phyloP scores from a whole-genome alignment of 2,797 vertebrate species.

The Coregonus ussuriensis region DNA sequence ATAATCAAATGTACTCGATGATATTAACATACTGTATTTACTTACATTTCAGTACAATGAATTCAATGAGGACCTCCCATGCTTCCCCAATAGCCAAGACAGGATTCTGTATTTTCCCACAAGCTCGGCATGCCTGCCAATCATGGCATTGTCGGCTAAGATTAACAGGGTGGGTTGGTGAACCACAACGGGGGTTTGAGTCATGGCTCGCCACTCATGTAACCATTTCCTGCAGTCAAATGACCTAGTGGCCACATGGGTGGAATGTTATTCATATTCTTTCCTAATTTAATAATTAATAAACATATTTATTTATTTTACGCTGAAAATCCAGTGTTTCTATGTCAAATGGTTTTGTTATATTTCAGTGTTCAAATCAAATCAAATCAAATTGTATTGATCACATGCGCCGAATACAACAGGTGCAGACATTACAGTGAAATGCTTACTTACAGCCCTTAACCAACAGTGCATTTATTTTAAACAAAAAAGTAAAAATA shows the following conservation, averaged over 20 bases:
- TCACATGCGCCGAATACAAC: no score
- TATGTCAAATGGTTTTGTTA: no score
- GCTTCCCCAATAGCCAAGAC: neutral
- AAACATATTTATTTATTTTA: no score
- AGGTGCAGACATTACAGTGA: no score
- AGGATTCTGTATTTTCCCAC: neutral
- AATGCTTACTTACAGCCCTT: no score
- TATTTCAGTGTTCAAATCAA: no score
- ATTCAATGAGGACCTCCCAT: neutral
- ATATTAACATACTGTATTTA: neutral
- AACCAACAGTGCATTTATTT: no score
- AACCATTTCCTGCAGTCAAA: slow-evolving; percentile 27
- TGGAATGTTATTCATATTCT: no score
- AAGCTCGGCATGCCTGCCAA: neutral
- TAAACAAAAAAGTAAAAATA: no score
- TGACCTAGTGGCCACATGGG: neutral
- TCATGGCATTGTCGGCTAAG: neutral
- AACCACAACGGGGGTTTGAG: neutral
- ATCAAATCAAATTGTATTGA: no score
- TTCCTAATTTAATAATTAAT: no score
- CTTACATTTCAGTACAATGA: neutral
- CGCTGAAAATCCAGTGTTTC: no score
- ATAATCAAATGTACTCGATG: neutral
- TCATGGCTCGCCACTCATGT: slow-evolving; percentile 30
- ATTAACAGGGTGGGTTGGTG: neutral